phyloP scores from a whole-genome alignment of 2,888 invertebrate genomes.

The Alentia gelatinosa region DNA sequence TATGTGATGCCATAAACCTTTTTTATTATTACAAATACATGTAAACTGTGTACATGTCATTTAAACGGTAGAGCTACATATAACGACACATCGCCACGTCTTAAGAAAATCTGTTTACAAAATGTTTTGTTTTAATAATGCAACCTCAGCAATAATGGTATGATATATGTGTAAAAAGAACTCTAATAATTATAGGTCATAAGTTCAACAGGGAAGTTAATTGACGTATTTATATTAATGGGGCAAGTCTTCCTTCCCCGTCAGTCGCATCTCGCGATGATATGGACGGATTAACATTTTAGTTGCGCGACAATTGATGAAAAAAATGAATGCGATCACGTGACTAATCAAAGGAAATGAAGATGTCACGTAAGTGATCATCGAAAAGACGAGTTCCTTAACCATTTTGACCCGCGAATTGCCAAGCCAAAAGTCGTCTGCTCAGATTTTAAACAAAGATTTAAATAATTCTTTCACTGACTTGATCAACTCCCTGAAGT shows the following conservation, averaged over 20 bases:
- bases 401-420: not conserved
- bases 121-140: too few species aligned
- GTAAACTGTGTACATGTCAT: too few species aligned
- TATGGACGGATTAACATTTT: not conserved
- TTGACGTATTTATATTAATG: slow-evolving; percentile 1
- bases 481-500: too few species aligned
- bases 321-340: slow-evolving; percentile 26
- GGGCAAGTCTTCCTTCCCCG: not conserved
- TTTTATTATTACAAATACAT: too few species aligned
- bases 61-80: too few species aligned
- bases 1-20: too few species aligned
- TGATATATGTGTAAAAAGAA: not conserved
- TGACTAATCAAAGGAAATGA: slow-evolving; percentile 45
- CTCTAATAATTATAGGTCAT: not conserved
- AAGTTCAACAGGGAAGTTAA: not conserved
- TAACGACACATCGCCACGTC: too few species aligned
- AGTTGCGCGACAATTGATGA: slow-evolving; percentile 18
- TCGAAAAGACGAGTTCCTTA: slow-evolving; percentile 15
- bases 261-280: not conserved
- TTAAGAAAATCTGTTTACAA: too few species aligned
- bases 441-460: too few species aligned
- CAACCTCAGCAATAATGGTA: too few species aligned
- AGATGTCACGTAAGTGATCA: slow-evolving; percentile 29
- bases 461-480: not conserved
- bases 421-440: not conserved